Base-by-base conservation (phyloP, 2,797 vertebrate species). In the Cryptoprocta ferox region DNA sequence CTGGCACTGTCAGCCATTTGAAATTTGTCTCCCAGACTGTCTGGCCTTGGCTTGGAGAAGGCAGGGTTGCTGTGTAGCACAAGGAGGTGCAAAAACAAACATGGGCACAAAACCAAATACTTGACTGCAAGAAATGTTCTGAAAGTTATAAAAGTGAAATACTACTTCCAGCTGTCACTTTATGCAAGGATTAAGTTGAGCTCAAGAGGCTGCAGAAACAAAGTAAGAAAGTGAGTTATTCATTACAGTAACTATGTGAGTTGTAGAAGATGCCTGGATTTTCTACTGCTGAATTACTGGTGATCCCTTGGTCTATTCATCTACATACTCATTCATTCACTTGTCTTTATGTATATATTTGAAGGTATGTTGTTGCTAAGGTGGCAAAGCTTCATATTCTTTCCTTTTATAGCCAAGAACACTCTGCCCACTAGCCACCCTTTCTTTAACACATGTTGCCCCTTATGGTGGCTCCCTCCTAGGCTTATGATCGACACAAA, bases 61-160 rank as follows among this genome's bases (percentile, higher is more conserved):
- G 42, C 87, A 94, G 45, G 65, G 95, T 87, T 89, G 89, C 91
- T 96, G 91, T 80, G 89, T 86, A 95, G 97, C 97, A 96, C 16
- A 39, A 85, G 63, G 73, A 92, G 48, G 82, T 97, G 71, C 79
- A 95, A 97, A 98, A 97, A 37, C 85, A 98, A 97, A 97, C 45
- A 95, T 92, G 56, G 35, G 93, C 95, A 66, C 30, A 87, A 87
- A 89, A 94, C 89, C 97, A 97, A 97, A 95, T 59, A 95, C 70
- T 94, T 86, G 83, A 96, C 91, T 81, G 85, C 32, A 89, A 97
- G 89, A 94, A 96, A 97, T 37, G 75, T 97, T 96, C 73, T 96
- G 87, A 97, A 73, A 96, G 94, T 96, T 97, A 93, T 96, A 98
- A 90, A 98, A 92, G 21, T 79, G 96, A 97, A 97, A 94, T 98